Evolutionary conservation across 2,797 vertebrate species (phyloP).

Genomic region (Sphenodon punctatus): DNA sequence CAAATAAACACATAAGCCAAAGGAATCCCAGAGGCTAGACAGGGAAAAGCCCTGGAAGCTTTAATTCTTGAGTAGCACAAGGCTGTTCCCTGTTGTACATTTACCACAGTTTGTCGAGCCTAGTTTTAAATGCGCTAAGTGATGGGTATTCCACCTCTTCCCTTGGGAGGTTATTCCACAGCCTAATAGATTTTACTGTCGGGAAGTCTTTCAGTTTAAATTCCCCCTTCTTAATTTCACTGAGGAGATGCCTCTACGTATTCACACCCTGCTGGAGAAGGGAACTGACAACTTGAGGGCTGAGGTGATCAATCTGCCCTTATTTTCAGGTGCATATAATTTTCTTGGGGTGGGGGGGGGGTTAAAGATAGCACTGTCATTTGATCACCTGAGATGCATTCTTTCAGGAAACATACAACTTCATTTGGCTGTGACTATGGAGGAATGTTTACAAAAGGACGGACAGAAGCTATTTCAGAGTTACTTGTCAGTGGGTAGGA

Average conservation of each 20-base stretch:
- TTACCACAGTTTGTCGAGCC: constrained; percentile 2
- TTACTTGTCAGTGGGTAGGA: too few species aligned
- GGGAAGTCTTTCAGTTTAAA: background rate
- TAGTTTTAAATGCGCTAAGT: background rate
- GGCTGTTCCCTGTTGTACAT: background rate
- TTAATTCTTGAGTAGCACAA: background rate
- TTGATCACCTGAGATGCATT: too few species aligned
- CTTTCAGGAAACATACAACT: too few species aligned
- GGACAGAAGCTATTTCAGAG: too few species aligned
- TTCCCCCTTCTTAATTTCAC: constrained; percentile 26
- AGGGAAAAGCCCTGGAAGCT: background rate
- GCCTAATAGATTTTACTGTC: background rate
- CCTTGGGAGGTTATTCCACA: constrained; percentile 8
- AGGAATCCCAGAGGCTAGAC: background rate
- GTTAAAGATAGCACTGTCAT: too few species aligned
- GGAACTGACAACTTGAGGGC: background rate
- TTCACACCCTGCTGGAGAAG: background rate
- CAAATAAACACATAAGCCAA: constrained; percentile 1
- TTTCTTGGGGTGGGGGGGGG: too few species aligned
- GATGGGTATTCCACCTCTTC: constrained; percentile 10
- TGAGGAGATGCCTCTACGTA: background rate
- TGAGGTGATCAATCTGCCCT: background rate
- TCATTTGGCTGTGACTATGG: too few species aligned
- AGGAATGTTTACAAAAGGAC: too few species aligned
- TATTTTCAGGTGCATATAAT: background rate